These are phyloP conservation scores for Malthinus flaveolus DNA, from an alignment of 2,888 invertebrate genomes.

Conservation along the genomic window DNA sequence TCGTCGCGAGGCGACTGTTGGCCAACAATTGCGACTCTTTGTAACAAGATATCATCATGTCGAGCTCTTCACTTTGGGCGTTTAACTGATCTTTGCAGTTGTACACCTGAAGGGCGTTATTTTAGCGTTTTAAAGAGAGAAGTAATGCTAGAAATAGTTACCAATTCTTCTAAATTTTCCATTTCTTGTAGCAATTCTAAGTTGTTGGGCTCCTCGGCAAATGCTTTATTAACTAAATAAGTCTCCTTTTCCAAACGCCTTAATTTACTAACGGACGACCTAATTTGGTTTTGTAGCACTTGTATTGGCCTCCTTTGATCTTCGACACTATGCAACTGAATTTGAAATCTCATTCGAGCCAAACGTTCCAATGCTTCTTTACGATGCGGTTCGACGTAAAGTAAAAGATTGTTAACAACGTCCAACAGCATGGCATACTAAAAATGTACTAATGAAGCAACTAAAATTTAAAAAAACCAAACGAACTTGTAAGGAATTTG, in stretches of 20 bases:
- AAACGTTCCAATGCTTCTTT: conserved; percentile 88
- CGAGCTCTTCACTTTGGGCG: conserved; percentile 88
- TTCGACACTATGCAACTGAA: conserved; percentile 88
- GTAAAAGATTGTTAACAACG: conserved; percentile 93
- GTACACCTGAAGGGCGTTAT: conserved; percentile 64
- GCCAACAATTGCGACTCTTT: conserved; percentile 75
- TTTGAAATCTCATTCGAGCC: conserved; percentile 91
- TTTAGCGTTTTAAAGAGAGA: no score
- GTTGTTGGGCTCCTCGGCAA: conserved; percentile 69
- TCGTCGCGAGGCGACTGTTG: conserved; percentile 63
- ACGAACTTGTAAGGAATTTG: conserved; percentile 81
- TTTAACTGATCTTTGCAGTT: conserved; percentile 89
- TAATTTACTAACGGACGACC: conserved; percentile 78
- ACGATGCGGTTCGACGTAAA: conserved; percentile 95
- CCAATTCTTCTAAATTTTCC: conserved; percentile 71
- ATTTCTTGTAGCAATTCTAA: conserved; percentile 67
- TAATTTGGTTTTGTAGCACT: conserved; percentile 81
- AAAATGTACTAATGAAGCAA: background rate
- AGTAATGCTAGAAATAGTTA: conserved; percentile 39
- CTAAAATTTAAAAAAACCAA: background rate
- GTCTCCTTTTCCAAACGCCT: conserved; percentile 88
- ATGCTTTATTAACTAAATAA: conserved; percentile 80
- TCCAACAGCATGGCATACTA: conserved; percentile 96
- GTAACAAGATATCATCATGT: conserved; percentile 93
- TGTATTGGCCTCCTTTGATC: conserved; percentile 92